Conservation (phyloP, 1,140 invertebrate species). For the Heliconius nattereri region DNA sequence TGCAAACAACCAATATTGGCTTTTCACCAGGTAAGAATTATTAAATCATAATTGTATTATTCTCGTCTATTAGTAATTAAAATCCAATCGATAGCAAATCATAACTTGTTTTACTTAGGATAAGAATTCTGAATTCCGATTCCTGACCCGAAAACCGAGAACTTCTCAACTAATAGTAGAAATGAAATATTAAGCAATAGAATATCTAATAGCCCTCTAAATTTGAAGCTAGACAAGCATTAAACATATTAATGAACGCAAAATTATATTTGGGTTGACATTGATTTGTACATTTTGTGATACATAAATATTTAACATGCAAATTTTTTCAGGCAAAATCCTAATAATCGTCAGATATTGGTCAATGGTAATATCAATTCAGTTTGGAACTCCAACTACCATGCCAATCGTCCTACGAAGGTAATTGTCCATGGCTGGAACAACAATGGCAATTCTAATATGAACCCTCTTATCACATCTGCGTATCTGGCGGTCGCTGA, state of each 20-base stretch:
- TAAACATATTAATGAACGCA: too few relatives aligned
- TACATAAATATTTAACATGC: too few relatives aligned
- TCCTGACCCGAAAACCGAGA: not conserved
- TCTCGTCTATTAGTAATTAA: too few relatives aligned
- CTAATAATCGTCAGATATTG: constrained; percentile 46
- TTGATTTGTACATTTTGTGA: too few relatives aligned
- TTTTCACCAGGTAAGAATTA: constrained; percentile 56
- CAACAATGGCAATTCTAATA: constrained; percentile 46
- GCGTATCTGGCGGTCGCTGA: constrained; percentile 74
- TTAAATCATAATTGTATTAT: too few relatives aligned
- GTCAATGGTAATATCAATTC: constrained; percentile 50
- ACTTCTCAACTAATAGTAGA: not conserved
- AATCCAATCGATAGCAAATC: not conserved
- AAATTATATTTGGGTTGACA: too few relatives aligned
- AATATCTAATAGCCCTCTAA: too few relatives aligned
- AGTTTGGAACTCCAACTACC: constrained; percentile 53
- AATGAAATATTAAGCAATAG: too few relatives aligned
- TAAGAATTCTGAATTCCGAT: not conserved
- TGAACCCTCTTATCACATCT: constrained; percentile 43
- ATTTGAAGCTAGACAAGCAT: too few relatives aligned
- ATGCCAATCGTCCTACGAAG: constrained; percentile 42
- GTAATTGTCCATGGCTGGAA: constrained; percentile 61
- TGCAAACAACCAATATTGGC: constrained; percentile 57
- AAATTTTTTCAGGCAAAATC: constrained; percentile 50
- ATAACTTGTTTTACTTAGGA: not conserved